phyloP scores from a whole-genome alignment of 2,888 invertebrate genomes.

The Anodontia alba region DNA sequence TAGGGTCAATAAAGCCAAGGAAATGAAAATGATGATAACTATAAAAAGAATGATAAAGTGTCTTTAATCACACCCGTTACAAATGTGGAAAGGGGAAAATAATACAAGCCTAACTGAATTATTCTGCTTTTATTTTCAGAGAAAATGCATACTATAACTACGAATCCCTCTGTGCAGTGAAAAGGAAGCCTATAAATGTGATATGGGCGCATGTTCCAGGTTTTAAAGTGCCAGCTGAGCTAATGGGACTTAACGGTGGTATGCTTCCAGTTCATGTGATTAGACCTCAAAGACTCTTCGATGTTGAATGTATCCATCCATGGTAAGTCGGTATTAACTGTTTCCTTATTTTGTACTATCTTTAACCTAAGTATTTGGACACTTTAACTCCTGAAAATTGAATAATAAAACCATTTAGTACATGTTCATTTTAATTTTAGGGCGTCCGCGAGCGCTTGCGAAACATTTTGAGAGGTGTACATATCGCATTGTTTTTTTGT shows the following conservation, averaged over 20 bases:
- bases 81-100: too few relatives aligned
- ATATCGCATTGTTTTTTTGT: too few relatives aligned
- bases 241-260: slow-evolving; percentile 1
- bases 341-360: too few relatives aligned
- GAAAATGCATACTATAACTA: slow-evolving; percentile 32
- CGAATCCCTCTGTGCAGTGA: slow-evolving; percentile 39
- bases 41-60: too few relatives aligned
- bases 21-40: too few relatives aligned
- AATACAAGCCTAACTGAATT: too few relatives aligned
- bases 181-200: slow-evolving; percentile 27
- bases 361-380: too few relatives aligned
- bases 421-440: not conserved
- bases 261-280: slow-evolving; percentile 43
- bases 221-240: not conserved
- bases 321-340: slow-evolving; percentile 31
- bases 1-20: too few relatives aligned
- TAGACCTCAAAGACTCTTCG: slow-evolving; percentile 37
- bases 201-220: slow-evolving; percentile 44
- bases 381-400: too few relatives aligned
- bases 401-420: not conserved
- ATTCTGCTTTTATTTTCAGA: slow-evolving; percentile 36
- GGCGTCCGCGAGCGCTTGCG: too few relatives aligned
- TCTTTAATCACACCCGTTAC: too few relatives aligned
- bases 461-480: too few relatives aligned
- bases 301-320: slow-evolving; percentile 47